Evolutionary conservation across 2,888 invertebrate species (phyloP).

Genomic region (Sussaba pulchella): DNA sequence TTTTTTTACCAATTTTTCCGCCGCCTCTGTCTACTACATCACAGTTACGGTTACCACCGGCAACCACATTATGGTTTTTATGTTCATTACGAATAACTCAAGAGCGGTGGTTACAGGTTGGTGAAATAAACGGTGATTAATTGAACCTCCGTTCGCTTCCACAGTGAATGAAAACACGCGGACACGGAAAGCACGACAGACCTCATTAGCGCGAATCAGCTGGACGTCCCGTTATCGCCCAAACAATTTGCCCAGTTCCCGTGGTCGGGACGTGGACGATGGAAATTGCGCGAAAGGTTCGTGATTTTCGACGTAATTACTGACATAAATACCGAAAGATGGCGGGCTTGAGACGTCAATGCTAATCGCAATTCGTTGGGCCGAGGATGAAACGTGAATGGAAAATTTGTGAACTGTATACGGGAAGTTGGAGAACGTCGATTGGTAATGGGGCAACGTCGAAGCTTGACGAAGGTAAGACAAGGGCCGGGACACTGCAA

Average conservation of each 20-base stretch:
- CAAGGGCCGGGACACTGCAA: conserved; percentile 61
- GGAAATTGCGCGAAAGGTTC: conserved; percentile 61
- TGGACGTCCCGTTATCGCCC: conserved; percentile 36
- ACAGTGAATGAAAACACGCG: conserved; percentile 13
- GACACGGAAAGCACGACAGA: neutral
- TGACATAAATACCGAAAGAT: conserved; percentile 27
- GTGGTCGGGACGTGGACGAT: conserved; percentile 14
- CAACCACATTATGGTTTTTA: no score
- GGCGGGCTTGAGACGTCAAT: conserved; percentile 16
- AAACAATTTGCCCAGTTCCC: conserved; percentile 58
- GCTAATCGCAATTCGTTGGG: conserved; percentile 49
- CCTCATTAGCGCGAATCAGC: conserved; percentile 58
- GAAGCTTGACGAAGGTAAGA: conserved; percentile 64
- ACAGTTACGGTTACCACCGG: no score
- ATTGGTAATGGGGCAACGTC: conserved; percentile 61
- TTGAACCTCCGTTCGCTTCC: conserved; percentile 44
- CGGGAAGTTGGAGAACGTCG: conserved; percentile 1
- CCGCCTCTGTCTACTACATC: no score
- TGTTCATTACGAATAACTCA: conserved; percentile 43
- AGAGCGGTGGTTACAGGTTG: conserved; percentile 65
- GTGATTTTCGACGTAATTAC: conserved; percentile 57
- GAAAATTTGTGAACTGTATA: conserved; percentile 47
- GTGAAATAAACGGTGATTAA: conserved; percentile 67
- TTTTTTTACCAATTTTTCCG: no score
- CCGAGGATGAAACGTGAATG: conserved; percentile 30